Evolutionary conservation across 1,140 invertebrate species (phyloP).

Genomic region (Megathymus violae): DNA sequence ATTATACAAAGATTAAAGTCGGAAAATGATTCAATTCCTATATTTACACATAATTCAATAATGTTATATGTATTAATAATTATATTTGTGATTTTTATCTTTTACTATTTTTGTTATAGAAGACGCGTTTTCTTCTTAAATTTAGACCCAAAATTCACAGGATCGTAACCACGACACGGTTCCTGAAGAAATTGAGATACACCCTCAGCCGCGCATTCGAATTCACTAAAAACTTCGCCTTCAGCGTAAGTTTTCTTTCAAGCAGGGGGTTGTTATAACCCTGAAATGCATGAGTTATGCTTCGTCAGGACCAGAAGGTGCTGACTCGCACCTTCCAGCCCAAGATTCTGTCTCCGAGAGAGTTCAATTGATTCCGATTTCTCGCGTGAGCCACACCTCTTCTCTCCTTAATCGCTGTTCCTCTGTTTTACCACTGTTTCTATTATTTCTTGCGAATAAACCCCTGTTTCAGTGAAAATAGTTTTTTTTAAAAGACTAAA

Average conservation of each 20-base stretch:
- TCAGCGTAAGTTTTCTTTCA: not conserved
- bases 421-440: no score
- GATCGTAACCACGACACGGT: not conserved
- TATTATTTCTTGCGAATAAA: no score
- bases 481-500: no score
- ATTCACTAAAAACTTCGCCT: not conserved
- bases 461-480: no score
- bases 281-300: not conserved
- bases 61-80: not conserved
- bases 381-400: no score
- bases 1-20: not conserved
- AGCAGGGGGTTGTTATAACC: not conserved
- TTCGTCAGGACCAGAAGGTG: no score
- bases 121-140: not conserved
- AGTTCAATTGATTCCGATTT: no score
- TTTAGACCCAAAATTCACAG: not conserved
- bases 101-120: conserved; percentile 14
- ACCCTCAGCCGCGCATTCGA: not conserved
- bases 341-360: no score
- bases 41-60: not conserved
- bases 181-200: not conserved
- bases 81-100: not conserved
- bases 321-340: no score
- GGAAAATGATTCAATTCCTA: conserved; percentile 1
- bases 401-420: no score